A percentile compares a stretch with the other conserved stretches of the same genome.
phyloP scores from a whole-genome alignment of 2,797 vertebrate species.

The Percopsis omiscomaycus region DNA sequence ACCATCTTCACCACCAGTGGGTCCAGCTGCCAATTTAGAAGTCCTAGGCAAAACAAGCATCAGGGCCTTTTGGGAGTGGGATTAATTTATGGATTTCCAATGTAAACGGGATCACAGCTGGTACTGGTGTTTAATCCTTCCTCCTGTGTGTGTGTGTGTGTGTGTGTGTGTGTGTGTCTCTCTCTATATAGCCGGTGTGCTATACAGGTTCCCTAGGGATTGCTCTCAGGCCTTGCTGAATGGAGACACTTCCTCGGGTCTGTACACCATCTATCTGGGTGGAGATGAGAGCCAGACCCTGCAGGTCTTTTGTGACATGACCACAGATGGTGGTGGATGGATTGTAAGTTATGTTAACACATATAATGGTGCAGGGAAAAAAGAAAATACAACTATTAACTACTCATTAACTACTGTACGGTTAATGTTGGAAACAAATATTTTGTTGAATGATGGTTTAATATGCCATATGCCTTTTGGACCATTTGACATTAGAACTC shows the following conservation, averaged over 20 bases:
- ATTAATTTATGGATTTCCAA: too few species aligned
- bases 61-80: too few species aligned
- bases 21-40: slow-evolving; percentile 33
- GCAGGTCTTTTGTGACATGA: slow-evolving; percentile 95
- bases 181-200: slow-evolving; percentile 81
- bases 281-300: slow-evolving; percentile 85
- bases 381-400: too few species aligned
- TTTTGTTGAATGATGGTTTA: too few species aligned
- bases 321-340: slow-evolving; percentile 92
- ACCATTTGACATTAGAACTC: too few species aligned
- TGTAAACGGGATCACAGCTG: too few species aligned
- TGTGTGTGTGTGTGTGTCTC: slow-evolving; percentile 23
- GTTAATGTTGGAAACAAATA: too few species aligned
- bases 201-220: slow-evolving; percentile 90
- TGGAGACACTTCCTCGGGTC: slow-evolving; percentile 84
- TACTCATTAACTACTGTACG: too few species aligned
- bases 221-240: slow-evolving; percentile 94
- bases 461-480: too few species aligned
- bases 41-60: too few species aligned
- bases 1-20: slow-evolving; percentile 90
- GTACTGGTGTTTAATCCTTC: too few species aligned
- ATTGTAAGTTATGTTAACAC: slow-evolving; percentile 81
- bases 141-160: slow-evolving; percentile 1
- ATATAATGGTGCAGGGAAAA: background rate
- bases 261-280: slow-evolving; percentile 87